A percentile compares a stretch with the other conserved stretches of the same genome.
These are phyloP conservation scores for Mactromeris polynyma DNA, from an alignment of 2,888 invertebrate species.

Conservation along the genomic window DNA sequence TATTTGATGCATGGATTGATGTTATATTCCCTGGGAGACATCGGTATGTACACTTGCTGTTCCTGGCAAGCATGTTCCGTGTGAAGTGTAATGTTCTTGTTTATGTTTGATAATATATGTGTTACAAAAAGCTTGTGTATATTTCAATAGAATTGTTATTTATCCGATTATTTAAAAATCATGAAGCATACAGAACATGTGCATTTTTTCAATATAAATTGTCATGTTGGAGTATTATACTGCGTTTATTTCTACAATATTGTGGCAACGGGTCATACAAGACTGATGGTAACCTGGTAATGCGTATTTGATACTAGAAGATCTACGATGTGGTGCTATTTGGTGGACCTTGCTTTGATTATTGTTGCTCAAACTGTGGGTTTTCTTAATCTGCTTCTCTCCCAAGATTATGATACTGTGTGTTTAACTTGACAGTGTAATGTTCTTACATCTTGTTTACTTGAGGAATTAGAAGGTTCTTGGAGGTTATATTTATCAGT, in stretches of 20 bases:
- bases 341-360: background rate
- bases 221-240: background rate
- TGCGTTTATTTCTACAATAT: background rate
- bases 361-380: background rate
- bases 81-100: background rate
- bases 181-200: background rate
- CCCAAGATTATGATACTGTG: background rate
- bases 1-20: background rate
- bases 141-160: conserved; percentile 13
- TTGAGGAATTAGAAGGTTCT: background rate
- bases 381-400: background rate
- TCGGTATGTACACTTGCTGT: background rate
- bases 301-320: background rate
- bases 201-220: background rate
- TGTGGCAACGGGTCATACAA: background rate
- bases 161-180: conserved; percentile 3
- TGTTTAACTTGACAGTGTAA: background rate
- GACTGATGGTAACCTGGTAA: background rate
- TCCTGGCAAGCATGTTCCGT: background rate
- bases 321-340: background rate
- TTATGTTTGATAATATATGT: background rate
- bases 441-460: background rate
- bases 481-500: background rate
- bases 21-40: background rate
- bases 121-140: background rate